Base-by-base conservation (phyloP, 2,888 invertebrate species). In the Conchocele bisecta region DNA sequence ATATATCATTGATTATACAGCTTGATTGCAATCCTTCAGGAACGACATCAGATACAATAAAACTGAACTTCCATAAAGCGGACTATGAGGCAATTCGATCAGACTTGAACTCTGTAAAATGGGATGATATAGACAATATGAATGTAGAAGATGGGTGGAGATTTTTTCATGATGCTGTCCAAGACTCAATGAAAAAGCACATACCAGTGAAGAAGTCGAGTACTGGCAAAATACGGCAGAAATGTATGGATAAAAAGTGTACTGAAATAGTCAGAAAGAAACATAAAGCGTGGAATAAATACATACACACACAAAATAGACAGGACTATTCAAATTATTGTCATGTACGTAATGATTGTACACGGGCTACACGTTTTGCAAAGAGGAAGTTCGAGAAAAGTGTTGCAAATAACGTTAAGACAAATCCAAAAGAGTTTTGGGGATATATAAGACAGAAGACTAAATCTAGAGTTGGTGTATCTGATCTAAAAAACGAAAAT, bases 281-380 rank as follows among this genome's bases (percentile, higher is more conserved):
- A 17, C 33, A 29, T 22, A 51, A 35, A 51, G 51, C 51, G 11
- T 51, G 51, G 51, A 51, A 51, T n/a, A 33, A n/a, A n/a, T 51
- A 51, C 35, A 7, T 51, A 7, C 51, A 51, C 35, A 33, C 51
- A 17, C 31, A 51, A 33, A 51, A 4, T 13, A 20, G 22, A 11
- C 20, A 20, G 13, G 17, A 51, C 22, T 51, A 51, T 33, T 29
- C 3, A 20, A 22, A 51, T 3, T 51, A 51, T 15, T 51, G 51
- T n/a, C 17, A 51, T 20, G 33, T 33, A 22, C 31, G 51, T 17
- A 51, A 51, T 31, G 33, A 5, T 33, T 31, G 51, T 33, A 51
- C 51, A 11, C 31, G 6, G 13, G 22, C 9, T n/a, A 51, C 33
- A 31, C 31, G 51, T 9, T 3, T 20, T 33, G 31, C 51, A 2